Conservation (phyloP, 2,113 vertebrate species). For the Syngnathus typhle region DNA sequence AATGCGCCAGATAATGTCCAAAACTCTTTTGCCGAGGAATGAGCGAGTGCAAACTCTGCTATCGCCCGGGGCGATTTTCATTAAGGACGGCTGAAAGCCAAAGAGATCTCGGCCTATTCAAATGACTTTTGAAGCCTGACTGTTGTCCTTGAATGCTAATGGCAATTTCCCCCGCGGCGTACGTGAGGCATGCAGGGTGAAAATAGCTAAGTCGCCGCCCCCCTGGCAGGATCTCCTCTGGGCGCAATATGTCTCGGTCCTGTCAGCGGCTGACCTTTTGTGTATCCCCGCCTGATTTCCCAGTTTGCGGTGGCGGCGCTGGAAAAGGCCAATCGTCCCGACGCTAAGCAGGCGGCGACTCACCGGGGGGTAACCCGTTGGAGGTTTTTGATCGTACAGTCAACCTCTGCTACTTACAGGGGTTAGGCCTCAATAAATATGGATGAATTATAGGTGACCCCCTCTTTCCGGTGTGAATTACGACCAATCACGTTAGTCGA, state of each 20-base stretch:
- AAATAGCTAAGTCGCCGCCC: constrained; percentile 48
- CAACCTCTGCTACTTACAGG: background rate
- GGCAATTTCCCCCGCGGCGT: constrained; percentile 4
- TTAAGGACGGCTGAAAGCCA: constrained; percentile 43
- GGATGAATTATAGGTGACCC: no score
- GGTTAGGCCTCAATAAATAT: no score
- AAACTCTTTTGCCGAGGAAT: background rate
- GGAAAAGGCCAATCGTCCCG: constrained; percentile 50
- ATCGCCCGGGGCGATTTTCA: constrained; percentile 37
- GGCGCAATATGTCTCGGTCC: constrained; percentile 58
- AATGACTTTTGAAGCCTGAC: constrained; percentile 44
- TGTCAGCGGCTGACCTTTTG: constrained; percentile 64
- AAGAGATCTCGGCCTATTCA: constrained; percentile 37
- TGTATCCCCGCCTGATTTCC: constrained; percentile 52
- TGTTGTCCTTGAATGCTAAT: constrained; percentile 59
- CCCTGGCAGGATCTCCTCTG: constrained; percentile 51
- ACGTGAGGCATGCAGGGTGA: constrained; percentile 29
- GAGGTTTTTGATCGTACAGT: constrained; percentile 9
- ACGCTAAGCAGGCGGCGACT: constrained; percentile 44
- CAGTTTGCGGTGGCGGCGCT: constrained; percentile 52
- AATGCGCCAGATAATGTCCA: constrained; percentile 34
- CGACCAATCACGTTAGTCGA: no score
- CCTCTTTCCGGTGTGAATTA: no score
- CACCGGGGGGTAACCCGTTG: constrained; percentile 19
- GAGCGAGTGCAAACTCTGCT: constrained; percentile 6